Evolutionary conservation across 1,140 invertebrate species (phyloP).

Genomic region (silkworm (Bombyx mori)): DNA sequence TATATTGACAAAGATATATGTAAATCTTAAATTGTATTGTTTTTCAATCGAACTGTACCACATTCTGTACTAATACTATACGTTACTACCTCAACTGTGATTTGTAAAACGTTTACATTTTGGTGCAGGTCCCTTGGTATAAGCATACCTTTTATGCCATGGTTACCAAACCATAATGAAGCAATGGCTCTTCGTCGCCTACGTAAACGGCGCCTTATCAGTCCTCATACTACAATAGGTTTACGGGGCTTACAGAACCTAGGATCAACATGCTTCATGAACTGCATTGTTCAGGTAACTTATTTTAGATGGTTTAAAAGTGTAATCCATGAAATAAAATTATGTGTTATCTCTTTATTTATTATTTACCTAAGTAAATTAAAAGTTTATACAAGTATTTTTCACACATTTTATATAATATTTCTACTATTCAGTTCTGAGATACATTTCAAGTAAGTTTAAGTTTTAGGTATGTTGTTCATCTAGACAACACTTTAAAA

Average conservation of each 20-base stretch:
- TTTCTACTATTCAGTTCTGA: too few relatives aligned
- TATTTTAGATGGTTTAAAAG: background rate
- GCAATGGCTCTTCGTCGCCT: constrained; percentile 78
- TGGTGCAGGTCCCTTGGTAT: constrained; percentile 72
- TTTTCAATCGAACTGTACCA: too few relatives aligned
- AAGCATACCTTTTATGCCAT: constrained; percentile 80
- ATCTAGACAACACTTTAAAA: too few relatives aligned
- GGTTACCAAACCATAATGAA: constrained; percentile 86
- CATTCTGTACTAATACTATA: too few relatives aligned
- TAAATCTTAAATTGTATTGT: too few relatives aligned
- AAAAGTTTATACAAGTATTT: background rate
- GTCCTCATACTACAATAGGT: constrained; percentile 88
- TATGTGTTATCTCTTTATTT: background rate
- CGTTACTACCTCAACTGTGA: too few relatives aligned
- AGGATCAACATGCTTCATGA: constrained; percentile 99
- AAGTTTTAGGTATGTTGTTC: too few relatives aligned
- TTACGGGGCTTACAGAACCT: constrained; percentile 94
- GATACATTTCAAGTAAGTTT: too few relatives aligned
- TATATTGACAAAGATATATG: too few relatives aligned
- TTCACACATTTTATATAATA: too few relatives aligned
- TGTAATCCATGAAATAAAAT: background rate
- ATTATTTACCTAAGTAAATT: background rate
- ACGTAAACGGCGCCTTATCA: constrained; percentile 83
- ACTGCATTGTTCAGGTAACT: constrained; percentile 91
- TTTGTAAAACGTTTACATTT: too few relatives aligned